Percentiles rank a stretch among this genome's conserved stretches.
Evolutionary conservation across 2,113 vertebrate species (phyloP).

Genomic region (Meleagris gallopavo): DNA sequence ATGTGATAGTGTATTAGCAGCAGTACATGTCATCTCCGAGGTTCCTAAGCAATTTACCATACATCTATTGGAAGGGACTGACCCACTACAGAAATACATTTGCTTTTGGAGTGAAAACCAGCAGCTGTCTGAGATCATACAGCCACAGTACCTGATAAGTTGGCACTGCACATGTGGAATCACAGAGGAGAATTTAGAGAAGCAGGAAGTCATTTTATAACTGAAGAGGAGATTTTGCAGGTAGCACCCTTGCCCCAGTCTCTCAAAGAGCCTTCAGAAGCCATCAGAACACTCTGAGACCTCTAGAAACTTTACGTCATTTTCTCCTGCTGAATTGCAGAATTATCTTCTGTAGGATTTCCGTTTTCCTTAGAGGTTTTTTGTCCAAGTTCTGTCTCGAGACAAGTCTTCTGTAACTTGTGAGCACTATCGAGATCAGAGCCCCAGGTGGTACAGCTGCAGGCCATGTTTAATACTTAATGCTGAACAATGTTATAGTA

Average conservation of each 20-base stretch:
- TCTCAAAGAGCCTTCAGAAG: not conserved
- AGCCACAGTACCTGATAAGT: not conserved
- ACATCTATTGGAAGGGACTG: not conserved
- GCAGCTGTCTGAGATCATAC: not conserved
- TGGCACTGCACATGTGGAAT: not conserved
- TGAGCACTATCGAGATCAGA: constrained; percentile 58
- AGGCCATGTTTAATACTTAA: constrained; percentile 72
- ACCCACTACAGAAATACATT: not conserved
- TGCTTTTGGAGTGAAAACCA: constrained; percentile 24
- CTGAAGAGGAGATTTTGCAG: not conserved
- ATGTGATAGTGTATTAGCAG: not conserved
- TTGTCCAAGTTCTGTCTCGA: constrained; percentile 12
- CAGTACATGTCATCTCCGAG: not conserved
- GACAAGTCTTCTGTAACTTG: constrained; percentile 32
- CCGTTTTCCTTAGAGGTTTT: constrained; percentile 17
- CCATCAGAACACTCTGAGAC: not conserved
- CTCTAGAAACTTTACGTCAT: not conserved
- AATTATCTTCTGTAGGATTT: not conserved
- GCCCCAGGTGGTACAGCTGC: constrained; percentile 50
- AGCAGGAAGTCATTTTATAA: not conserved
- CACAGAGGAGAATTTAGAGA: not conserved
- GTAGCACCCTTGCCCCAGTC: not conserved
- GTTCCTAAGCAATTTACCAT: not conserved
- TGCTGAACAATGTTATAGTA: constrained; percentile 39
- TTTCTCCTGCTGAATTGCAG: constrained; percentile 15